A percentile compares a stretch with the other conserved stretches of the same genome.
Conservation (phyloP, 2,113 vertebrate species). For the Hyla sarda region DNA sequence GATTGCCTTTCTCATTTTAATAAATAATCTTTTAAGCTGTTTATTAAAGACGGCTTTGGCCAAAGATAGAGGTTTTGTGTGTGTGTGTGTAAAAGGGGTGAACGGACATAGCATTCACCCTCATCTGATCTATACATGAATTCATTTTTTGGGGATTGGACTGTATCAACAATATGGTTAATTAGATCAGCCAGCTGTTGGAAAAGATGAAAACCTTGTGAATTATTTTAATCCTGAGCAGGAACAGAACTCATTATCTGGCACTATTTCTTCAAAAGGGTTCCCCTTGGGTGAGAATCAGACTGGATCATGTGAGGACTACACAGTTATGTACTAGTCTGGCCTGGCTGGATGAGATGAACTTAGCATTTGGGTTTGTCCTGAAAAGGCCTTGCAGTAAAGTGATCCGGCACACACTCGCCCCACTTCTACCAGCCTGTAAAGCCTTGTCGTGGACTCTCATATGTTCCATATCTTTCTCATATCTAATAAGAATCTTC, state of each 20-base stretch:
- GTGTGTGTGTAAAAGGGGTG: too few species aligned
- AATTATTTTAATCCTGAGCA: conserved; percentile 44
- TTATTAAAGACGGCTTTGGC: neutral
- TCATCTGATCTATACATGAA: conserved; percentile 15
- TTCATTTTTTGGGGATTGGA: neutral
- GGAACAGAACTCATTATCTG: conserved; percentile 41
- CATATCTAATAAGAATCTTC: neutral
- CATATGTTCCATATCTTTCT: neutral
- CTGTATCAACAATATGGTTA: conserved; percentile 15
- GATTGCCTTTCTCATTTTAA: neutral
- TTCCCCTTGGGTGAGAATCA: conserved; percentile 52
- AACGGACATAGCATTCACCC: neutral
- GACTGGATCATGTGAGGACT: conserved; percentile 43
- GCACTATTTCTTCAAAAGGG: neutral
- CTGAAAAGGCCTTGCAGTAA: conserved; percentile 30
- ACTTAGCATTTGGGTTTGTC: conserved; percentile 18
- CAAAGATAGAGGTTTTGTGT: neutral
- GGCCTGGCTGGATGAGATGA: conserved; percentile 10
- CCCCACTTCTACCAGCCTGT: neutral
- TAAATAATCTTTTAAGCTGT: neutral
- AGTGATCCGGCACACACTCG: neutral
- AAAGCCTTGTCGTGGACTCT: too few species aligned
- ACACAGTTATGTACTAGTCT: neutral
- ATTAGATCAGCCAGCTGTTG: conserved; percentile 32
- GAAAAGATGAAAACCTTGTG: conserved; percentile 27